Conservation (phyloP, 2,797 vertebrate species). For the Ceyx erithaca region DNA sequence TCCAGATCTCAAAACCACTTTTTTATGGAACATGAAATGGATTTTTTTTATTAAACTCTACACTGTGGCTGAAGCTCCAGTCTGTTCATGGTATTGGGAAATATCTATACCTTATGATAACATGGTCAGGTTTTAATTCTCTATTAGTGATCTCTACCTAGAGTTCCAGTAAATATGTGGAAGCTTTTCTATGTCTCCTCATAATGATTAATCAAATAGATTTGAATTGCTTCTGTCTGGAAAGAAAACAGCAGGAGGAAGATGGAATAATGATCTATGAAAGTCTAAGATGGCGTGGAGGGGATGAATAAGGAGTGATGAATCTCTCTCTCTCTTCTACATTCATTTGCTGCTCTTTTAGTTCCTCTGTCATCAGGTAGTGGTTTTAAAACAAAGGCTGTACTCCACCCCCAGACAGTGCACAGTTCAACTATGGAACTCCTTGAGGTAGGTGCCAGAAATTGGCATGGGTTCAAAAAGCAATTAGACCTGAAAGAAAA, state of each 20-base stretch:
- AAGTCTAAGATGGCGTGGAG: constrained; percentile 10
- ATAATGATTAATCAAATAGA: constrained; percentile 51
- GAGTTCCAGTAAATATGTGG: constrained; percentile 37
- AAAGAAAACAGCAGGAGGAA: constrained; percentile 35
- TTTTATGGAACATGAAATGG: not conserved
- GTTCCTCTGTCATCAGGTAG: not conserved
- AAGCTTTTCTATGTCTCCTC: constrained; percentile 32
- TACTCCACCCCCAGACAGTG: not conserved
- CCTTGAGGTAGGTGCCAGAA: constrained; percentile 42
- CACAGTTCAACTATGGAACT: not conserved
- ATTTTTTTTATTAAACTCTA: not conserved
- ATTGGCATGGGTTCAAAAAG: constrained; percentile 60
- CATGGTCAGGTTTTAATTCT: not conserved
- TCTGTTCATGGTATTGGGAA: not conserved
- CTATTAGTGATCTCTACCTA: not conserved
- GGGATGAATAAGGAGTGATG: constrained; percentile 59
- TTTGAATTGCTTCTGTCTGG: constrained; percentile 37
- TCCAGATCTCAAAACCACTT: not conserved
- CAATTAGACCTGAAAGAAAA: constrained; percentile 62
- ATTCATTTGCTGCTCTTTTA: constrained; percentile 40
- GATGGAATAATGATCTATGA: constrained; percentile 49
- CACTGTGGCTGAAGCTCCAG: not conserved
- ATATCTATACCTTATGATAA: not conserved
- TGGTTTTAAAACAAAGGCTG: constrained; percentile 57
- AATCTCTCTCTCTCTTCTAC: not conserved